These are phyloP conservation scores for Perognathus longimembris DNA, from an alignment of 2,113 vertebrate genomes.

Conservation along the genomic window DNA sequence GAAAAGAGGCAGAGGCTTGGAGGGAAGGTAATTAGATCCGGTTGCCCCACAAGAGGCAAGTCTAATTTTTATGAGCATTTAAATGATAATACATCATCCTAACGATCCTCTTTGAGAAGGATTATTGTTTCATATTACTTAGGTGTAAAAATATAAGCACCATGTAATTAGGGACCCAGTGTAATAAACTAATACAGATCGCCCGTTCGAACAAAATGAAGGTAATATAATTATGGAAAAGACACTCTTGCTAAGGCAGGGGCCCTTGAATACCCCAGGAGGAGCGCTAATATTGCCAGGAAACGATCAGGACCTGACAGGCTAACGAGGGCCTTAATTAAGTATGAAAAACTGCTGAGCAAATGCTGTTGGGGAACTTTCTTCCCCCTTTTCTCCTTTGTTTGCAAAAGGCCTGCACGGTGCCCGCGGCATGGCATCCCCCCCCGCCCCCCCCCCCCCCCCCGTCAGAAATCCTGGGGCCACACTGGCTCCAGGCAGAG, in stretches of 20 bases:
- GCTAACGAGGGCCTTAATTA: conserved; percentile 95
- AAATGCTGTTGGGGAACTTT: conserved; percentile 84
- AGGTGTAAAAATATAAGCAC: conserved; percentile 90
- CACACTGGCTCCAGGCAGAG: not conserved
- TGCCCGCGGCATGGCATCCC: too few relatives aligned
- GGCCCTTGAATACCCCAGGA: conserved; percentile 89
- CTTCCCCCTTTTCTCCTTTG: conserved; percentile 55
- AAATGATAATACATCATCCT: conserved; percentile 88
- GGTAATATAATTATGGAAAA: conserved; percentile 91
- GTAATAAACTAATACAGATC: conserved; percentile 90
- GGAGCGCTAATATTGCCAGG: conserved; percentile 89
- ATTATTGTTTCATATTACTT: conserved; percentile 91
- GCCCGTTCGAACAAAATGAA: conserved; percentile 89
- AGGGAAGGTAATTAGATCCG: conserved; percentile 85
- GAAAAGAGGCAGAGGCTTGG: conserved; percentile 72
- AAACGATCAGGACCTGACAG: conserved; percentile 88
- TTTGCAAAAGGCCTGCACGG: conserved; percentile 46
- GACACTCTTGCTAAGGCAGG: conserved; percentile 88
- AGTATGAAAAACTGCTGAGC: conserved; percentile 89
- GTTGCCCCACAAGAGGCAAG: conserved; percentile 88
- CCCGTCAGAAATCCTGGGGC: not conserved
- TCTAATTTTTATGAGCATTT: conserved; percentile 90
- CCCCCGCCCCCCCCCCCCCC: too few relatives aligned
- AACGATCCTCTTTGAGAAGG: conserved; percentile 88
- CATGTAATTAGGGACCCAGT: conserved; percentile 89